Base-by-base conservation (phyloP, 2,888 invertebrate genomes). In the Drosophila melanosoma region DNA sequence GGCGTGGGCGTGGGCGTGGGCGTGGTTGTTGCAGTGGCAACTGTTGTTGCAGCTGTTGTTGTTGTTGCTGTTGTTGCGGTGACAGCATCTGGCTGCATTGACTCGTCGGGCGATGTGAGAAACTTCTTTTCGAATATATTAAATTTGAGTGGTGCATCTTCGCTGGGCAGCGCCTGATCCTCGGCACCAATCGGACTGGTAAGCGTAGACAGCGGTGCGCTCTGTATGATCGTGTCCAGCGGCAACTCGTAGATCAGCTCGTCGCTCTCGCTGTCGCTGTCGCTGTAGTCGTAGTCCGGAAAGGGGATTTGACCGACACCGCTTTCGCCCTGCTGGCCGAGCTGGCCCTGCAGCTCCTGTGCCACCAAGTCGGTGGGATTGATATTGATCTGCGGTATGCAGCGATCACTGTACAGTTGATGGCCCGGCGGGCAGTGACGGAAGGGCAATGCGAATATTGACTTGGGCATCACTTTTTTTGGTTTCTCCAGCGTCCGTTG, bases 381-480 rank as follows among this genome's bases (percentile, higher is more conserved):
- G 35, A 93, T 91, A 40, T 82, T 91, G 33, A 91, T 88, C 29
- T 91, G 90, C 6, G 92, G 89, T 72, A 93, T 92, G 77, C 93
- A 93, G 61, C 88, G 91, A 23, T 86, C 87, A 23, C 92, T 91
- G 72, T 86, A 91, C 23, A 91, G 77, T 49, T 91, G 90, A 57
- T 92, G 91, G 0, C 91, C 92, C n/a, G 90, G 90, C 45, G 93
- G 92, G 67, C 93, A 93, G 51, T 90, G 86, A 45, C 89, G 84
- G 59, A 90, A 89, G 62, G 93, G 93, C 17, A 93, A 76, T 12
- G 93, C 90, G 74, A 93, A 93, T 81, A 93, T 93, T 38, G 93
- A 93, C 73, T 93, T 93, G 61, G 93, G 92, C 58, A 92, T 93
- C 52, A 93, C 92, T 83, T 93, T 93, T 57, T 92, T 91, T 60